Conservation (phyloP, 2,888 invertebrate species). For the Neelides folsomi region DNA sequence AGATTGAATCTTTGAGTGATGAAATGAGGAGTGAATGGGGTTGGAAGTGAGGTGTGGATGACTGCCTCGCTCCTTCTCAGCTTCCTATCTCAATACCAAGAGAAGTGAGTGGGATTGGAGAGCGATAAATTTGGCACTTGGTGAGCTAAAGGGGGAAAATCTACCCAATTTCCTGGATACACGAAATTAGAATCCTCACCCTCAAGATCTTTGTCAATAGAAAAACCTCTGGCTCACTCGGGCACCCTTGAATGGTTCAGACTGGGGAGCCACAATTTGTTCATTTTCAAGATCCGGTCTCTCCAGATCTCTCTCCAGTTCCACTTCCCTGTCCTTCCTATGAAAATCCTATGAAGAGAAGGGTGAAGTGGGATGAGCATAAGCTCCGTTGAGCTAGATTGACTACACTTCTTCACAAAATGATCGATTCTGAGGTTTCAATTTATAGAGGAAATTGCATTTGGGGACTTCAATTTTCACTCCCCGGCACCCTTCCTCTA, state of each 20-base stretch:
- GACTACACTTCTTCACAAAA: neutral
- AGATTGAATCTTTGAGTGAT: too few species aligned
- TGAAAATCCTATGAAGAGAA: neutral
- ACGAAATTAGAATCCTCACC: conserved; percentile 6
- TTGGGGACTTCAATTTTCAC: too few species aligned
- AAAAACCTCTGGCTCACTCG: neutral
- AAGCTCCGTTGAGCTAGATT: conserved; percentile 9
- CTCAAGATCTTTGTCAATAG: conserved; percentile 7
- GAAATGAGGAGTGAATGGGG: too few species aligned
- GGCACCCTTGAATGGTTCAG: neutral
- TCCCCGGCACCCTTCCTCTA: too few species aligned
- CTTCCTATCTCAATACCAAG: too few species aligned
- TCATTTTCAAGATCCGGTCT: too few species aligned
- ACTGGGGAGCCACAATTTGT: too few species aligned
- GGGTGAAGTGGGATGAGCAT: conserved; percentile 5
- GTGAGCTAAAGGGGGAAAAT: conserved; percentile 8
- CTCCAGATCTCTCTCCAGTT: neutral
- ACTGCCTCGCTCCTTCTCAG: too few species aligned
- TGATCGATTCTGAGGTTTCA: too few species aligned
- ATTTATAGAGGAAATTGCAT: too few species aligned
- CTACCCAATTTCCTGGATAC: conserved; percentile 10
- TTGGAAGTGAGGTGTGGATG: too few species aligned
- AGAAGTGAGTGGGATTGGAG: neutral
- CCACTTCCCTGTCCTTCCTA: neutral
- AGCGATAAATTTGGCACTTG: conserved; percentile 8